Evolutionary conservation across 1,140 invertebrate genomes (phyloP).

Genomic region (Heliothis subflexa): DNA sequence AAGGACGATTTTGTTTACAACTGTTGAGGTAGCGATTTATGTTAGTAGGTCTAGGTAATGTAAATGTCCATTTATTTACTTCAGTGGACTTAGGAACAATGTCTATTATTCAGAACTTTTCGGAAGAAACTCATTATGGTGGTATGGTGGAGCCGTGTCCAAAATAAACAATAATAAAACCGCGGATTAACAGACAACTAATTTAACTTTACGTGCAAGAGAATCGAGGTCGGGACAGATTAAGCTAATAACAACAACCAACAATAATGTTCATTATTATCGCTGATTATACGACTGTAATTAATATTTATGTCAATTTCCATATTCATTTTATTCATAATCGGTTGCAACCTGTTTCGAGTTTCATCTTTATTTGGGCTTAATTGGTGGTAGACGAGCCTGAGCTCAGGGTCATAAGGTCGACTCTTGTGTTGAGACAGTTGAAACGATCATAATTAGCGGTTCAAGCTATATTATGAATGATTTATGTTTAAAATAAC

Average conservation of each 20-base stretch:
- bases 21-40: too few relatives aligned
- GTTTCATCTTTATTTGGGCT: slow-evolving; percentile 12
- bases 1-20: too few relatives aligned
- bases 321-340: slow-evolving; percentile 1
- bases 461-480: not conserved
- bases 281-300: not conserved
- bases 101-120: not conserved
- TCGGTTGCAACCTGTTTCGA: not conserved
- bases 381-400: not conserved
- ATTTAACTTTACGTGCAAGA: slow-evolving; percentile 4
- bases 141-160: not conserved
- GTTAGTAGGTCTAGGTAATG: too few relatives aligned
- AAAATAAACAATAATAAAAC: not conserved
- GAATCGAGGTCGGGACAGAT: not conserved
- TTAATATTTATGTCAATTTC: not conserved
- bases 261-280: not conserved
- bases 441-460: not conserved
- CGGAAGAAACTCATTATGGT: not conserved
- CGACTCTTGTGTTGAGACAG: not conserved
- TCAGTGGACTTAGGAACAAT: not conserved
- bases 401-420: slow-evolving; percentile 5
- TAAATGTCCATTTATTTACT: too few relatives aligned
- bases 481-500: not conserved
- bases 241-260: slow-evolving; percentile 6
- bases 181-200: slow-evolving; percentile 10